Evolutionary conservation across 2,797 vertebrate species (phyloP).

Genomic region (Semaprochilodus insignis): DNA sequence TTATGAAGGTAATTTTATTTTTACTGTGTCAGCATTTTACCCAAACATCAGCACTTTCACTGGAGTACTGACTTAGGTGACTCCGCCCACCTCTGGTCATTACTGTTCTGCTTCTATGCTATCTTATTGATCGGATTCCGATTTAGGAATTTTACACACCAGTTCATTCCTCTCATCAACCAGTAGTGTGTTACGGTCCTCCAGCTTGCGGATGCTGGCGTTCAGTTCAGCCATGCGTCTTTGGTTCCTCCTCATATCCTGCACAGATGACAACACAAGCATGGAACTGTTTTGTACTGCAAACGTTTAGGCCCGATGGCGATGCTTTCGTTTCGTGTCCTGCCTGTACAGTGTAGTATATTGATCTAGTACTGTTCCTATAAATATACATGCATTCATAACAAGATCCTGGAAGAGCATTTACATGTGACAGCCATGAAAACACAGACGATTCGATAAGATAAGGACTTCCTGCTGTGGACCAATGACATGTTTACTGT

Average conservation of each 20-base stretch:
- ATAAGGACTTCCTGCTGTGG: too few relatives aligned
- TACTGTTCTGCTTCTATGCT: too few relatives aligned
- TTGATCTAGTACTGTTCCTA: background rate
- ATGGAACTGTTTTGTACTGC: background rate
- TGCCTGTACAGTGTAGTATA: background rate
- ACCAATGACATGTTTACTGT: background rate
- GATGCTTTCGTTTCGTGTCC: background rate
- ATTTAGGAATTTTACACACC: conserved; percentile 70
- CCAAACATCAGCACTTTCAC: too few relatives aligned
- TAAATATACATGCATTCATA: background rate
- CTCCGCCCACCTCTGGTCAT: too few relatives aligned
- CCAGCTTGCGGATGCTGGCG: conserved; percentile 91
- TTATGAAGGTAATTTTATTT: too few relatives aligned
- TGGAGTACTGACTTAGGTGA: too few relatives aligned
- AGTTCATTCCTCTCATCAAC: conserved; percentile 95
- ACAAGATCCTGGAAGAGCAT: background rate
- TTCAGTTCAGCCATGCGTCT: conserved; percentile 93
- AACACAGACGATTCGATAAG: too few relatives aligned
- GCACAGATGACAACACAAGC: conserved; percentile 6
- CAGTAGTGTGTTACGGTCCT: conserved; percentile 93
- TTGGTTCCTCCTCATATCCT: conserved; percentile 96
- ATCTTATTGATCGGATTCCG: background rate
- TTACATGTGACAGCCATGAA: background rate
- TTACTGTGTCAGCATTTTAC: too few relatives aligned
- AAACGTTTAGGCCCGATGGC: background rate